Evolutionary conservation across 2,797 vertebrate genomes (phyloP), one percentile per base, ranked within the genome.

Genomic region (Betta splendens): DNA sequence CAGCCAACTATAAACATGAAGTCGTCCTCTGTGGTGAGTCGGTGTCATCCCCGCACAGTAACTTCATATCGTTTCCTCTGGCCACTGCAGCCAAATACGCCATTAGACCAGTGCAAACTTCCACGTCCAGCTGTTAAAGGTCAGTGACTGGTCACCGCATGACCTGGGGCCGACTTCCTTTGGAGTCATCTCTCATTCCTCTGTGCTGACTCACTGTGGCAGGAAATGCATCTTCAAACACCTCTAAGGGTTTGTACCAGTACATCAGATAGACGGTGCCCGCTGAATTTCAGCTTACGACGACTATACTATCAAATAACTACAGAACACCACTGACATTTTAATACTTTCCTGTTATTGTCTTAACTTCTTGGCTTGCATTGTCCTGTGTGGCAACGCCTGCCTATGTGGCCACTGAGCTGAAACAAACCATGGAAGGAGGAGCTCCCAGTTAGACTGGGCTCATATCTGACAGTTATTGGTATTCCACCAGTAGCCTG

Each of bases 1-100:
- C 84, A 72, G 69, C 69, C 47, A 12, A 49, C 23, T 57, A 58
- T 87, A 87, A 81, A 87, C 81, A 84, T 51, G 32, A 59, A 83
- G 72, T 71, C 64, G 44, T 79, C 54, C 63, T 42, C 38, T 36
- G 25, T 49, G 5, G 31, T 28, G 54, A 75, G 65, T 40, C 56
- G 18, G 40, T 69, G 55, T 74, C 69, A 67, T 72, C 53, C 64
- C 60, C 46, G 20, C 20, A 4, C 43, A 67, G 88, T 76, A 86
- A 64, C 64, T 69, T 53, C 40, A 69, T 62, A 65, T 77, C 39
- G 80, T 84, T 89, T 81, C 79, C 77, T 80, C 37, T 69, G 36
- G 63, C 72, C 11, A 2, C 38, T 2, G 44, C 42, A 52, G 86
- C 86, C 87, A 90, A 88, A 85, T 74, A 72, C 48, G 26, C 81